Conservation (phyloP, 1,140 invertebrate species). For the Macrobrachium nipponense region DNA sequence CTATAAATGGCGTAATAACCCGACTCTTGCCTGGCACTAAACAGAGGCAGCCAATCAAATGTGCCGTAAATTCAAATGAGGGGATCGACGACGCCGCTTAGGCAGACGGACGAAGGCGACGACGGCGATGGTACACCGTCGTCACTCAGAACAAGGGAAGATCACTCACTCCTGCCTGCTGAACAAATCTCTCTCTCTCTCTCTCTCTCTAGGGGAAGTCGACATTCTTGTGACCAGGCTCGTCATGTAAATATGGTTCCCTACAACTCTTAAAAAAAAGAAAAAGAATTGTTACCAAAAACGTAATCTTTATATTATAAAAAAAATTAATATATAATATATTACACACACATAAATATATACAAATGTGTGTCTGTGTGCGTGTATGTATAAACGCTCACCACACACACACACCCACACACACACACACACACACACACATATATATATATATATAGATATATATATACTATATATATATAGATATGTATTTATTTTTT, state of each 20-base stretch:
- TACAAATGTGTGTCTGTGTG: neutral
- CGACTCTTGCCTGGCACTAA: neutral
- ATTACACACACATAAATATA: no score
- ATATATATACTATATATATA: no score
- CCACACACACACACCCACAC: no score
- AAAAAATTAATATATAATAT: neutral
- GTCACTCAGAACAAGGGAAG: neutral
- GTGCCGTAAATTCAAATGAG: slow-evolving; percentile 14
- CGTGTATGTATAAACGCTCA: neutral
- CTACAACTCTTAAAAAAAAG: no score
- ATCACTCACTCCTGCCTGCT: neutral
- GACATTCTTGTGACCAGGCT: no score
- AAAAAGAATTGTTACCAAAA: no score
- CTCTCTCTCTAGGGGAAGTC: neutral
- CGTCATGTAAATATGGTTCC: no score
- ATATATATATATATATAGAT: neutral
- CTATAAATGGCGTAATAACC: neutral
- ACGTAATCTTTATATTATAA: no score
- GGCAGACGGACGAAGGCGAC: neutral
- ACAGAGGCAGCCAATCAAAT: slow-evolving; percentile 14
- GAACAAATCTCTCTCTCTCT: neutral
- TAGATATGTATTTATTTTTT: no score
- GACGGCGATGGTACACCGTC: no score
- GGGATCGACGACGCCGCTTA: neutral
- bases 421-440: no score